Conservation (phyloP, 2,888 invertebrate species). For the Deilephila porcellus region DNA sequence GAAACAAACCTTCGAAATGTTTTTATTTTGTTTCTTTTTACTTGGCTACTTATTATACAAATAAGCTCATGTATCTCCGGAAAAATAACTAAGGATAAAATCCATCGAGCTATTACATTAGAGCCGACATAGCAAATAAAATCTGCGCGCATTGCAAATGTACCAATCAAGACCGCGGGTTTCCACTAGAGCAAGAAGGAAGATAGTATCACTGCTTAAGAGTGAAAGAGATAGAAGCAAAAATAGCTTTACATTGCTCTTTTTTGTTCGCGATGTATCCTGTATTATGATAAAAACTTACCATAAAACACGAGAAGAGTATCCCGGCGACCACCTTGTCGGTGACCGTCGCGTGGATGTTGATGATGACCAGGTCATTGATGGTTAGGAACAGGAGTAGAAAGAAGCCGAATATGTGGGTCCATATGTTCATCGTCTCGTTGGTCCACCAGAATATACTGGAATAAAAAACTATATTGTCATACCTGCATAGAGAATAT, state of each 20-base stretch:
- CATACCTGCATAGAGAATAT: background rate
- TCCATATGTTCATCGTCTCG: conserved; percentile 99
- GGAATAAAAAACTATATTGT: conserved; percentile 56
- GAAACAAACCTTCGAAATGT: background rate
- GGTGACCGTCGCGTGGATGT: conserved; percentile 89
- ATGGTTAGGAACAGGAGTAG: conserved; percentile 93
- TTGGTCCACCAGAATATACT: conserved; percentile 98
- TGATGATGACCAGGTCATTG: conserved; percentile 92
- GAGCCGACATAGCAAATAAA: no score
- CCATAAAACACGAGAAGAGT: conserved; percentile 94
- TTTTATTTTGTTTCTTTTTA: no score
- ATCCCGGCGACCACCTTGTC: conserved; percentile 95
- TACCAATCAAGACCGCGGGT: no score
- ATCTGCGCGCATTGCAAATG: no score
- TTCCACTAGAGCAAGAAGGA: no score
- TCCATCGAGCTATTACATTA: no score
- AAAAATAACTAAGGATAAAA: no score
- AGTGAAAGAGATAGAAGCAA: background rate
- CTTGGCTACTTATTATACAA: no score
- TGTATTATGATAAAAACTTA: conserved; percentile 67
- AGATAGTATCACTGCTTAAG: background rate
- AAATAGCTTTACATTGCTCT: background rate
- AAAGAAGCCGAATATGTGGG: conserved; percentile 94
- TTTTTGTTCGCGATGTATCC: no score
- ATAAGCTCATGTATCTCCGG: no score